Conservation (phyloP, 37 sponge, comb jelly and placozoan species). For the Ianthella basta region DNA sequence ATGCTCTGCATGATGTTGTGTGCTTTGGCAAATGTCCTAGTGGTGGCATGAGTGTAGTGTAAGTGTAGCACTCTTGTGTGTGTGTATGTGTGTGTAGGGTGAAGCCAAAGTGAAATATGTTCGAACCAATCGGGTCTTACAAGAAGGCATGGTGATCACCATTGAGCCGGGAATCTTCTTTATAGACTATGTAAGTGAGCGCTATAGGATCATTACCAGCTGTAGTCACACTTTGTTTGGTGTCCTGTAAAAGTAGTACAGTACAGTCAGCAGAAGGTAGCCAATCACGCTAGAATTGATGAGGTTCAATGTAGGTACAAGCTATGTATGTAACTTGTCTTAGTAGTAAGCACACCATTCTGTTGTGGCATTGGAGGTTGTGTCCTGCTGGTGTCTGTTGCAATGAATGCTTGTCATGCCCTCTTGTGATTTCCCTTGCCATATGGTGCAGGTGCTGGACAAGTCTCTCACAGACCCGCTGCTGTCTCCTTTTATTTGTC, state of each 20-base stretch:
- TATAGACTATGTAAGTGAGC: constrained; percentile 76
- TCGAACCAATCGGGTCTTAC: constrained; percentile 80
- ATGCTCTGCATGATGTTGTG: too few species aligned
- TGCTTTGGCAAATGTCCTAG: too few species aligned
- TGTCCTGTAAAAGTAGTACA: too few species aligned
- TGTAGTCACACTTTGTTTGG: not conserved
- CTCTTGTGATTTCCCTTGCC: too few species aligned
- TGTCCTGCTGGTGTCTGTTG: too few species aligned
- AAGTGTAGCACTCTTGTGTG: not conserved
- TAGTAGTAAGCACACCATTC: too few species aligned
- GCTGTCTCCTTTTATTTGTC: constrained; percentile 81
- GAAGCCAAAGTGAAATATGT: constrained; percentile 79
- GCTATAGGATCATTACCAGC: not conserved
- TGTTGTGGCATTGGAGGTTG: too few species aligned
- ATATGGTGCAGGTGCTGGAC: constrained; percentile 70
- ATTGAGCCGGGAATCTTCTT: constrained; percentile 98
- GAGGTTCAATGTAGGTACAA: too few species aligned
- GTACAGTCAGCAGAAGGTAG: too few species aligned
- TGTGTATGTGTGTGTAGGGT: constrained; percentile 7
- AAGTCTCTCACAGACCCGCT: constrained; percentile 74
- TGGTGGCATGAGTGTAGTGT: not conserved
- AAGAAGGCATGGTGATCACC: constrained; percentile 97
- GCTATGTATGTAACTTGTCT: too few species aligned
- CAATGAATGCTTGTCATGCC: not conserved
- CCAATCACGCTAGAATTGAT: too few species aligned